Conservation (phyloP, 2,888 invertebrate species). For the Lacanobia oleracea region DNA sequence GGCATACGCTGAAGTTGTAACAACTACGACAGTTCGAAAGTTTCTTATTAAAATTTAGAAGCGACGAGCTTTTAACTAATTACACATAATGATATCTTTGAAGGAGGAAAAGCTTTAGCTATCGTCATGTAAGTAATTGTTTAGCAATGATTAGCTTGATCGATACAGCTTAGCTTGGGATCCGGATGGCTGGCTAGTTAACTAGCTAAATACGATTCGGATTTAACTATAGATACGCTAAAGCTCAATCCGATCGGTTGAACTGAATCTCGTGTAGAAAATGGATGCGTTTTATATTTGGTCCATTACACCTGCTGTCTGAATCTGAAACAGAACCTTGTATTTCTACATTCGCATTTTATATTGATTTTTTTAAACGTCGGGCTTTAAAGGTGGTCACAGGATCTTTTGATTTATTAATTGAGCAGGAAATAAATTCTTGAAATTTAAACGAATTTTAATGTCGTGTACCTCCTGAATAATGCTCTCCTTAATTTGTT, state of each 20-base stretch:
- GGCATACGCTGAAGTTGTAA: conserved; percentile 74
- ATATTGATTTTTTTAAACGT: background rate
- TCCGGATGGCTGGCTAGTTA: conserved; percentile 30
- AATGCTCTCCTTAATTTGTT: background rate
- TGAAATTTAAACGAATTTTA: background rate
- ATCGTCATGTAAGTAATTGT: conserved; percentile 53
- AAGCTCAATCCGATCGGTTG: background rate
- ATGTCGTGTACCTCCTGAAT: background rate
- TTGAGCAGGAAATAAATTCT: background rate
- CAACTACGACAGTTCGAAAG: conserved; percentile 74
- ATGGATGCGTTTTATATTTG: background rate
- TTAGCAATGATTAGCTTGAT: conserved; percentile 44
- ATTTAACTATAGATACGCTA: background rate
- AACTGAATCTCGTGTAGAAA: background rate
- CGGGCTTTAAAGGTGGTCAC: accelerated
- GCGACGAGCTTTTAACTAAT: conserved; percentile 60
- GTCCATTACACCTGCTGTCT: too few relatives aligned
- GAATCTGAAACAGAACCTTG: background rate
- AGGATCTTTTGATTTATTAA: background rate
- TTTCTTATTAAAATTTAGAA: conserved; percentile 73
- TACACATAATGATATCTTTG: conserved; percentile 57
- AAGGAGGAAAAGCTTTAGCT: conserved; percentile 48
- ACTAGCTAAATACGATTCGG: conserved; percentile 24
- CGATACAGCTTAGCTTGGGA: conserved; percentile 32
- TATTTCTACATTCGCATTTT: background rate